Base-by-base conservation (phyloP, 2,888 invertebrate genomes). In the Oegoconia quadripuncta region DNA sequence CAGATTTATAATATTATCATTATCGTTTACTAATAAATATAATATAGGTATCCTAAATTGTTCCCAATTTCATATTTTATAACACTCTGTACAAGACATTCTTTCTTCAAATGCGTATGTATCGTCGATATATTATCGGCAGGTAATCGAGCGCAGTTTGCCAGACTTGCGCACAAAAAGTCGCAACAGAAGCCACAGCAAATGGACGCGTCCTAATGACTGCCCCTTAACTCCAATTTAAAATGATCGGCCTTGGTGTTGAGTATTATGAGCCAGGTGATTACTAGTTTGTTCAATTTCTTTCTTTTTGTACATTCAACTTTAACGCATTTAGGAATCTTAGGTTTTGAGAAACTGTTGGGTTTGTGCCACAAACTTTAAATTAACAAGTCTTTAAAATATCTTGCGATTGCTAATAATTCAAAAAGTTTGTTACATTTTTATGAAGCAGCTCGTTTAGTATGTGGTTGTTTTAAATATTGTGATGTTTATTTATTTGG, bases 141-240 rank as follows among this genome's bases (percentile, higher is more conserved):
- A 53, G 55, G 75, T 73, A 77, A 81, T 75, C 74, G 73, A 71
- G 69, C 62, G 55, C 55, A 60, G 59, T 61, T 59, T 51, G 46
- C 57, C 48, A 9, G 18, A 13, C 35, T 20, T 45, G 55, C 56
- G 14, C 64, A 70, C 74, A 84, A 83, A 83, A 83, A 82, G 76
- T 73, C 69, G 79, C 73, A 81, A 86, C 87, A 83, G 87, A 78
- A 86, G 86, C 81, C 55, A 4, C 49, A 50, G 67, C 68, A 69
- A 71, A 76, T 69, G 71, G 71, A 59, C 61, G 52, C 55, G 37
- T 52, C 60, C 61, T 84, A 83, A 86, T 78, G 78, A 76, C 71
- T 72, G 69, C 69, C 62, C 67, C 74, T 79, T 81, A 68, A 66
- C 66, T 65, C 69, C 60, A 74, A 74, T 76, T 78, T 74, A 69